Percentiles rank a stretch among this genome's conserved stretches.
Evolutionary conservation across 2,797 vertebrate species (phyloP).

Genomic region (Gambusia yucatana): DNA sequence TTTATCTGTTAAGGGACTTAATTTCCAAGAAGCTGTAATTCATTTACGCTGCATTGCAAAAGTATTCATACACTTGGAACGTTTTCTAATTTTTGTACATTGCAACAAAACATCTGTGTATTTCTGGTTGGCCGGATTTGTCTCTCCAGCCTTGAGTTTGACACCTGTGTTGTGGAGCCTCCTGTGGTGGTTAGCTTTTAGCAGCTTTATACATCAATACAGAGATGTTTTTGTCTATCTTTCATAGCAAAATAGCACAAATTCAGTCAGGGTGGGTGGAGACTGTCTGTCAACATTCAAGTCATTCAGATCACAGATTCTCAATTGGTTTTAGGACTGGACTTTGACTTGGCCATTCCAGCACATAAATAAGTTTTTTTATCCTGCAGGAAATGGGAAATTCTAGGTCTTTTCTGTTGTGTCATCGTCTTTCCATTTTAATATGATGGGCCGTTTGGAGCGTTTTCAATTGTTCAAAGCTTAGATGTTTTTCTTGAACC

Average conservation of each 20-base stretch:
- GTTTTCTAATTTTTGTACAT: background rate
- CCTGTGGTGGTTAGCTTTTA: background rate
- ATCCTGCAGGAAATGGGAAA: background rate
- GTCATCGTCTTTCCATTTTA: background rate
- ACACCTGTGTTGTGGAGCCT: too few species aligned
- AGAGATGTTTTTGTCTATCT: background rate
- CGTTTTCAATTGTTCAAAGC: background rate
- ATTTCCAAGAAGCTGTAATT: slow-evolving; percentile 26
- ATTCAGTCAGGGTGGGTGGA: background rate
- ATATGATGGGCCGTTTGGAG: background rate
- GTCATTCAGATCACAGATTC: background rate
- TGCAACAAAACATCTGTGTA: background rate
- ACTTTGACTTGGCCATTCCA: background rate
- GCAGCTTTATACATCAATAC: background rate
- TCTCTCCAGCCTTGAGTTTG: too few species aligned
- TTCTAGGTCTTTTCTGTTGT: background rate
- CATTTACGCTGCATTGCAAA: background rate
- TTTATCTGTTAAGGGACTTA: background rate
- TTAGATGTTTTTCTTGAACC: background rate
- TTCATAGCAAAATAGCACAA: background rate
- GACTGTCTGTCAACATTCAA: background rate
- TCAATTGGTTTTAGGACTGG: background rate
- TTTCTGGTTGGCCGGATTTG: background rate
- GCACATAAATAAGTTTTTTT: background rate
- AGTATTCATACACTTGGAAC: background rate